These are phyloP conservation scores for Tychaedon coryphoeus DNA, from an alignment of 2,113 vertebrate genomes.

Conservation along the genomic window DNA sequence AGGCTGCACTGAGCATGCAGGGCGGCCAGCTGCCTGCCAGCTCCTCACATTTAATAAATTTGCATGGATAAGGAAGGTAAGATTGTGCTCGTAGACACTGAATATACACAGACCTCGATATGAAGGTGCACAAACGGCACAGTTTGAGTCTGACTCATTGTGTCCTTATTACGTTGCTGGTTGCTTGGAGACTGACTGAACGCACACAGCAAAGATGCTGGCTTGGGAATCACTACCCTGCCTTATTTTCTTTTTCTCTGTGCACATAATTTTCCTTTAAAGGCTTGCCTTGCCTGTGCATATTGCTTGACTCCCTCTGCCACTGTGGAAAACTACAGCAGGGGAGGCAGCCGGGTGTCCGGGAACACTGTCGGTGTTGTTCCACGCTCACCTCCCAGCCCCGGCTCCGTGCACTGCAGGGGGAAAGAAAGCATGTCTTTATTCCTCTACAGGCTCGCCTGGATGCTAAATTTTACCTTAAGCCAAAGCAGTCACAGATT, in stretches of 20 bases:
- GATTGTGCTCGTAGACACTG: not conserved
- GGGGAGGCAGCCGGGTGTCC: conserved; percentile 52
- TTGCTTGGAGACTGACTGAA: conserved; percentile 33
- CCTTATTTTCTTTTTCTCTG: conserved; percentile 48
- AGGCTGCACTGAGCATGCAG: accelerated
- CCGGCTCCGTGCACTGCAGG: not conserved
- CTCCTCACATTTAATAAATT: not conserved
- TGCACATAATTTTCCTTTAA: conserved; percentile 41
- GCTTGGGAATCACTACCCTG: not conserved
- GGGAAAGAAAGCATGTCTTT: conserved; percentile 75
- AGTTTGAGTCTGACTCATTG: conserved; percentile 30
- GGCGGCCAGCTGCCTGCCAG: not conserved
- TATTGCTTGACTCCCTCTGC: conserved; percentile 5
- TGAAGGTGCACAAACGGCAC: not conserved
- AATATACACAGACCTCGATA: not conserved
- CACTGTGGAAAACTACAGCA: conserved; percentile 75
- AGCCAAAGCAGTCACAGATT: conserved; percentile 73
- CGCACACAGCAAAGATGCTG: not conserved
- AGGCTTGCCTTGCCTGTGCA: conserved; percentile 25
- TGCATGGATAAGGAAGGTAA: not conserved
- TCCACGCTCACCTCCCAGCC: conserved; percentile 64
- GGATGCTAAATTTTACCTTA: conserved; percentile 54
- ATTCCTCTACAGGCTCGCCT: conserved; percentile 44
- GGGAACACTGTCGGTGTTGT: conserved; percentile 76
- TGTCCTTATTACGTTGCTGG: not conserved